Evolutionary conservation across 2,797 vertebrate species (phyloP).

Genomic region (Notolabrus celidotus): DNA sequence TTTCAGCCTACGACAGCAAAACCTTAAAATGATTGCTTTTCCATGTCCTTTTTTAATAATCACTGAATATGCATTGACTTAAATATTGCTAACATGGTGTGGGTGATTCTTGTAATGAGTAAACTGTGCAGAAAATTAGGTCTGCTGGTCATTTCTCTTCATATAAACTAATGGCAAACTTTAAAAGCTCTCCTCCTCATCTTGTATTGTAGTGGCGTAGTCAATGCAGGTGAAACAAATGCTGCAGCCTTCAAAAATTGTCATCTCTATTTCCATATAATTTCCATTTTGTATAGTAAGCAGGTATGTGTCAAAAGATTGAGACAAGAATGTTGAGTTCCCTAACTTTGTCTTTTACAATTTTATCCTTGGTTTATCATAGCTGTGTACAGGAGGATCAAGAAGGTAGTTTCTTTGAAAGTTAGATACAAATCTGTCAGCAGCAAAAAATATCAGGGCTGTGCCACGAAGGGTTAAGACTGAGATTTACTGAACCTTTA

Average conservation of each 20-base stretch:
- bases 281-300: slow-evolving; percentile 51
- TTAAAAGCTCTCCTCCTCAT: neutral
- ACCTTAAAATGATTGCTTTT: neutral
- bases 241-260: slow-evolving; percentile 13
- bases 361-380: slow-evolving; percentile 24
- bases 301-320: slow-evolving; percentile 33
- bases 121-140: neutral
- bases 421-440: neutral
- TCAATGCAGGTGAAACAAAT: slow-evolving; percentile 36
- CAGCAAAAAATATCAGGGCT: neutral
- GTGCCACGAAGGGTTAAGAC: slow-evolving; percentile 1
- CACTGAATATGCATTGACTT: neutral
- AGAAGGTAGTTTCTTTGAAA: slow-evolving; percentile 11
- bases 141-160: neutral
- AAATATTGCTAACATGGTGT: neutral
- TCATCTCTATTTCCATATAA: slow-evolving; percentile 45
- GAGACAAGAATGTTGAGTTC: neutral
- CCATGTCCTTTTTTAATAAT: slow-evolving; percentile 1
- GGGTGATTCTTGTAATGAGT: neutral
- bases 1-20: slow-evolving; percentile 18
- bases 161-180: neutral
- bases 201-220: slow-evolving; percentile 15
- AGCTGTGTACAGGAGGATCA: neutral
- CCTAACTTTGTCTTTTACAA: slow-evolving; percentile 9
- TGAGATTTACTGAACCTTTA: slow-evolving; percentile 21